A percentile compares a stretch with the other conserved stretches of the same genome.
Evolutionary conservation across 2,888 invertebrate species (phyloP).

Genomic region (Aporophyla nigra): DNA sequence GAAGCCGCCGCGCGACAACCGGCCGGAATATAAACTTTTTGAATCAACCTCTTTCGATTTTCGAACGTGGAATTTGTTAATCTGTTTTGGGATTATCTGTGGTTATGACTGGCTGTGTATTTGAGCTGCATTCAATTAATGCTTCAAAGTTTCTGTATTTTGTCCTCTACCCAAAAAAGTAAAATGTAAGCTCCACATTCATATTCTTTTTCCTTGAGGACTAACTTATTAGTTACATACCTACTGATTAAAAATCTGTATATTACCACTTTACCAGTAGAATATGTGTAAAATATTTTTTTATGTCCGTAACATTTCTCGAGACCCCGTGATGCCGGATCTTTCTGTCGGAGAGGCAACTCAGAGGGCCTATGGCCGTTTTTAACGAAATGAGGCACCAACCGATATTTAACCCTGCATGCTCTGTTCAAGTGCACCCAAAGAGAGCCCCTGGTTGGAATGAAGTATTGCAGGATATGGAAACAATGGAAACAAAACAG

Average conservation of each 20-base stretch:
- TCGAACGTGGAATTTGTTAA: conserved; percentile 68
- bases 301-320: no score
- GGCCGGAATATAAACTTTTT: conserved; percentile 80
- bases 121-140: conserved; percentile 32
- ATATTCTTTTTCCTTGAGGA: neutral
- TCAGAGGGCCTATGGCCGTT: no score
- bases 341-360: no score
- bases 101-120: conserved; percentile 31
- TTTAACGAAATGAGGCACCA: no score
- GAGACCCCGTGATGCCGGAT: no score
- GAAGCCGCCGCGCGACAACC: conserved; percentile 71
- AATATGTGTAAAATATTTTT: neutral
- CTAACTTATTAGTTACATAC: neutral
- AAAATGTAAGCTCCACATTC: neutral
- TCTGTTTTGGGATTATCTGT: conserved; percentile 65
- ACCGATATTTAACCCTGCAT: no score
- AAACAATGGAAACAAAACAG: no score
- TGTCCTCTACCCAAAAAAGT: neutral
- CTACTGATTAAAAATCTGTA: neutral
- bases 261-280: neutral
- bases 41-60: conserved; percentile 64
- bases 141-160: neutral
- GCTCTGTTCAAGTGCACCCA: no score
- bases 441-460: no score
- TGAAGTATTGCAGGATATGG: no score